phyloP scores from a whole-genome alignment of 2,113 vertebrate genomes.

The Eclectus roratus region DNA sequence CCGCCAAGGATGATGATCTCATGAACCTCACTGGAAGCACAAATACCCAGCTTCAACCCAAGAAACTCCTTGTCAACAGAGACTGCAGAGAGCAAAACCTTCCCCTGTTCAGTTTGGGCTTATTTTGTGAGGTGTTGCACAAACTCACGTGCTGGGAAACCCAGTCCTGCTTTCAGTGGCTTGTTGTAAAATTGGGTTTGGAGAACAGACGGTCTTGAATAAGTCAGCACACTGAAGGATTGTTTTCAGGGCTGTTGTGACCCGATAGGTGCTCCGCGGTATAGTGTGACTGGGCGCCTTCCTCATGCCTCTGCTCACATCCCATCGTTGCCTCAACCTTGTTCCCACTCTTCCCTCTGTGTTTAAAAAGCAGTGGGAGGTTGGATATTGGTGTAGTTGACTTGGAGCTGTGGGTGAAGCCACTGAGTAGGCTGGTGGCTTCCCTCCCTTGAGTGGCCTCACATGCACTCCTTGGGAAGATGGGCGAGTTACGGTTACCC shows the following conservation, averaged over 20 bases:
- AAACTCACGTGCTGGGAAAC: background rate
- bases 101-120: background rate
- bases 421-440: background rate
- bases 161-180: background rate
- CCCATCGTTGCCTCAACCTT: rapidly evolving
- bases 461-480: background rate
- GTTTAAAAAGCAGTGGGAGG: background rate
- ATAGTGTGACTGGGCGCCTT: background rate
- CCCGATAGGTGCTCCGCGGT: background rate
- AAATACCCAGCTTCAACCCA: background rate
- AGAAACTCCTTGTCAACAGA: background rate
- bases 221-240: background rate
- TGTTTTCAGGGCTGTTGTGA: background rate
- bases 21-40: background rate
- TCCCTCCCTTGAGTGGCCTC: background rate
- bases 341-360: background rate
- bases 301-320: background rate
- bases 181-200: background rate
- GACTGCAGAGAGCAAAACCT: background rate
- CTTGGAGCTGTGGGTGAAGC: background rate
- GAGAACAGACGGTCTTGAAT: background rate
- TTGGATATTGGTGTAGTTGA: background rate
- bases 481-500: background rate
- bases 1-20: background rate
- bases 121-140: background rate